Evolutionary conservation across 2,797 vertebrate species (phyloP).

Genomic region (Schizopygopsis malacanthus): DNA sequence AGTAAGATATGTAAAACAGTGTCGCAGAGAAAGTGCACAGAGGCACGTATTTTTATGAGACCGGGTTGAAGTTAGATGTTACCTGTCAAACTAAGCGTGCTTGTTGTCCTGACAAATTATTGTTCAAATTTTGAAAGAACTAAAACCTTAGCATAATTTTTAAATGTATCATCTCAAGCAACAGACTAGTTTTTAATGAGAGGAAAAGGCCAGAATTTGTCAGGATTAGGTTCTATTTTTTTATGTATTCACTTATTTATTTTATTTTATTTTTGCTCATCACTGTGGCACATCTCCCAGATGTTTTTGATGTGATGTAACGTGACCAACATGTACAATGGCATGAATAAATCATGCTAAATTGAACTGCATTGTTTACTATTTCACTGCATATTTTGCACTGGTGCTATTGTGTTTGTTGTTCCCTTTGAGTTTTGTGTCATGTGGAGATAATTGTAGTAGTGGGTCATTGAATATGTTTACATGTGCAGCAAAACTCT

Average conservation of each 20-base stretch:
- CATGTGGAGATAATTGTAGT: conserved; percentile 12
- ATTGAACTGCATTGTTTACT: not conserved
- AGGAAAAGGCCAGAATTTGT: not conserved
- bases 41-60: too few relatives aligned
- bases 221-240: not conserved
- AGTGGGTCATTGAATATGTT: not conserved
- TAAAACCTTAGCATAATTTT: not conserved
- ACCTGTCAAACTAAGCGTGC: conserved; percentile 3
- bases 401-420: not conserved
- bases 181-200: not conserved
- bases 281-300: not conserved
- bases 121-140: not conserved
- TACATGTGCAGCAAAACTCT: not conserved
- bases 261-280: not conserved
- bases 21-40: too few relatives aligned
- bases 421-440: not conserved
- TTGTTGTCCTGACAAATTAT: conserved; percentile 6
- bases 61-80: not conserved
- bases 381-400: not conserved
- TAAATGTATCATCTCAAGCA: not conserved
- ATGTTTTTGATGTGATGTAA: not conserved
- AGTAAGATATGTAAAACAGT: too few relatives aligned
- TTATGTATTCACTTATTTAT: not conserved
- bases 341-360: conserved; percentile 13
- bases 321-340: not conserved